A percentile compares a stretch with the other conserved stretches of the same genome.
phyloP scores from a whole-genome alignment of 2,888 invertebrate species.

The Eupithecia insigniata region DNA sequence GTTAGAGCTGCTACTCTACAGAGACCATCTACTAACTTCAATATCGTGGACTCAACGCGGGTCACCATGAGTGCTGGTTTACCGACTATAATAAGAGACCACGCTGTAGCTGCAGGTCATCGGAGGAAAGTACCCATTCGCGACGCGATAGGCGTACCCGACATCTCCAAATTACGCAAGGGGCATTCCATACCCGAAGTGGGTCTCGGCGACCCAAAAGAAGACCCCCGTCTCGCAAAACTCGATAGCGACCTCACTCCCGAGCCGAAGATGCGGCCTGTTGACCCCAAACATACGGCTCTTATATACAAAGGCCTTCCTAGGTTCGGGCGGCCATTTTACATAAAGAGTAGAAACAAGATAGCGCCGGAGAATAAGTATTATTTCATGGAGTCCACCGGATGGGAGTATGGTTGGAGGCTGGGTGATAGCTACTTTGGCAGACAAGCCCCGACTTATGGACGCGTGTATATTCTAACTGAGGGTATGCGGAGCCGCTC shows the following conservation, averaged over 20 bases:
- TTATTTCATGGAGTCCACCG: constrained; percentile 54
- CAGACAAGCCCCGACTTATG: constrained; percentile 43
- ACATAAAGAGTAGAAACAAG: constrained; percentile 53
- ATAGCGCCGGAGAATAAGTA: constrained; percentile 58
- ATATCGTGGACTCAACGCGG: not conserved
- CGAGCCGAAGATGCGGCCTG: constrained; percentile 59
- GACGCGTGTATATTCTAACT: constrained; percentile 54
- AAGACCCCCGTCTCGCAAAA: constrained; percentile 56
- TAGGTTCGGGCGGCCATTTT: constrained; percentile 53
- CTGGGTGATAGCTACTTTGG: constrained; percentile 54
- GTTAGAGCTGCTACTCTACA: not conserved
- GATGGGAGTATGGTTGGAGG: constrained; percentile 61
- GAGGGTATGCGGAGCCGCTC: constrained; percentile 51
- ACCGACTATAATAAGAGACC: not conserved
- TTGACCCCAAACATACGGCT: constrained; percentile 49
- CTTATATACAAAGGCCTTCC: constrained; percentile 60
- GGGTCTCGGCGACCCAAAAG: constrained; percentile 56
- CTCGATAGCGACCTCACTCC: constrained; percentile 51
- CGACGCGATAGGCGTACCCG: constrained; percentile 49
- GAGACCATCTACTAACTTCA: not conserved
- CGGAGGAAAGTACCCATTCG: constrained; percentile 40
- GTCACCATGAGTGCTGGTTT: not conserved
- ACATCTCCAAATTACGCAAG: constrained; percentile 48
- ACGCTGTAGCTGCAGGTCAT: not conserved
- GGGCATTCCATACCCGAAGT: constrained; percentile 57